A percentile compares a stretch with the other conserved stretches of the same genome.
These are phyloP conservation scores for Drosophila acutilabella DNA, from an alignment of 2,888 invertebrate species.

Conservation along the genomic window DNA sequence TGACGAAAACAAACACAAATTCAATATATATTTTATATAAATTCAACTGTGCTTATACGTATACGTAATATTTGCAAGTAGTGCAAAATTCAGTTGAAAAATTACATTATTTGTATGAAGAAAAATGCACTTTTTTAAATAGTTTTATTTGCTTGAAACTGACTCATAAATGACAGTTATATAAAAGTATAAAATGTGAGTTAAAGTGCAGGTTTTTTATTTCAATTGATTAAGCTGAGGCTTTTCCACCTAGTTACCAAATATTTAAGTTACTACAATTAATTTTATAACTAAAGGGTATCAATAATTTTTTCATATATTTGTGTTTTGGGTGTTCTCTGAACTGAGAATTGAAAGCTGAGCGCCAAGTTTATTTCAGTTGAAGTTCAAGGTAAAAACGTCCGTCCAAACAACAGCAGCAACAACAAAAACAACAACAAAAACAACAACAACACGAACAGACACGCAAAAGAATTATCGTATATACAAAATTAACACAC, in stretches of 20 bases:
- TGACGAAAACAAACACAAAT: slow-evolving; percentile 14
- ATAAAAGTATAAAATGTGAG: too few species aligned
- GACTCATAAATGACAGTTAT: too few species aligned
- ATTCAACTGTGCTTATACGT: not conserved
- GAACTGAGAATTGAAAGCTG: slow-evolving; percentile 46
- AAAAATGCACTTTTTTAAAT: not conserved
- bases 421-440: slow-evolving; percentile 29
- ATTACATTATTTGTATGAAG: not conserved
- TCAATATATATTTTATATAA: slow-evolving; percentile 12
- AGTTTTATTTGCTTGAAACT: not conserved
- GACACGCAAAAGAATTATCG: slow-evolving; percentile 61
- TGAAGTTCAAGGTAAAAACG: slow-evolving; percentile 76
- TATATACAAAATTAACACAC: slow-evolving; percentile 67
- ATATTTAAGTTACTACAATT: too few species aligned
- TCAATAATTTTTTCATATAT: slow-evolving; percentile 2
- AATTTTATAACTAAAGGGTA: slow-evolving; percentile 27
- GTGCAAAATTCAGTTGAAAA: slow-evolving; percentile 2
- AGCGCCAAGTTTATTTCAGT: slow-evolving; percentile 75
- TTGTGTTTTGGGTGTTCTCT: slow-evolving; percentile 11
- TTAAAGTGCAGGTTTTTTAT: too few species aligned
- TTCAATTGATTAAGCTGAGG: too few species aligned
- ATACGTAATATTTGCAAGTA: slow-evolving; percentile 34
- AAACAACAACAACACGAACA: slow-evolving; percentile 31
- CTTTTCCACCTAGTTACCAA: too few species aligned
- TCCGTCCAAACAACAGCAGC: slow-evolving; percentile 51